Percentiles rank a stretch among this genome's conserved stretches.
Conservation (phyloP, 1,140 invertebrate species). For the Pissodes strobi region DNA sequence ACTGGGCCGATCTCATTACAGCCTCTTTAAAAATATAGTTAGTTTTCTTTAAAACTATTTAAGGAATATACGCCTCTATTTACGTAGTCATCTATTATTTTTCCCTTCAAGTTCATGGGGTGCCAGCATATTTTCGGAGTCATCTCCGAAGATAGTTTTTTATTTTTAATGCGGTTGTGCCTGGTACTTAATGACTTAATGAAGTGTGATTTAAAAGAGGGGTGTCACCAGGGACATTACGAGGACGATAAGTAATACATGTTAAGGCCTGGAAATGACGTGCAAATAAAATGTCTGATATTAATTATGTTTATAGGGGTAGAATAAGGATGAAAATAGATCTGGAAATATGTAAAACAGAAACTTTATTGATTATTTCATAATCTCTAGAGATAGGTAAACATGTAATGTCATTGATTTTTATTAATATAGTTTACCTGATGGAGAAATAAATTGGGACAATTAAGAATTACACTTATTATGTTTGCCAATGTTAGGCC, state of each 20-base stretch:
- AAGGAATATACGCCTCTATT: neutral
- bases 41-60: slow-evolving; percentile 7
- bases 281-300: slow-evolving; percentile 14
- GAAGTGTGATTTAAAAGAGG: slow-evolving; percentile 22
- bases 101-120: neutral
- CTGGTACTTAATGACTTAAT: slow-evolving; percentile 19
- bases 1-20: neutral
- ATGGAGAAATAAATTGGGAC: too few relatives aligned
- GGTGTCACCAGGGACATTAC: slow-evolving; percentile 20
- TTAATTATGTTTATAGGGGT: slow-evolving; percentile 8
- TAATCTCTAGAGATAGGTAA: too few relatives aligned
- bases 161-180: slow-evolving; percentile 5
- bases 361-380: too few relatives aligned
- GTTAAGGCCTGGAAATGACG: slow-evolving; percentile 9
- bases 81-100: slow-evolving; percentile 12
- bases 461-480: too few relatives aligned
- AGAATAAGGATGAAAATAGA: neutral
- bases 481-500: too few relatives aligned
- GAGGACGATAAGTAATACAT: slow-evolving; percentile 17
- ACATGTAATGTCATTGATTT: too few relatives aligned
- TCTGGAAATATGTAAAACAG: too few relatives aligned
- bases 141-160: neutral
- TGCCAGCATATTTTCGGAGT: slow-evolving; percentile 14
- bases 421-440: too few relatives aligned
- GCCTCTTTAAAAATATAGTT: slow-evolving; percentile 1